phyloP scores from a whole-genome alignment of 2,113 vertebrate genomes.

The Orcinus orca region DNA sequence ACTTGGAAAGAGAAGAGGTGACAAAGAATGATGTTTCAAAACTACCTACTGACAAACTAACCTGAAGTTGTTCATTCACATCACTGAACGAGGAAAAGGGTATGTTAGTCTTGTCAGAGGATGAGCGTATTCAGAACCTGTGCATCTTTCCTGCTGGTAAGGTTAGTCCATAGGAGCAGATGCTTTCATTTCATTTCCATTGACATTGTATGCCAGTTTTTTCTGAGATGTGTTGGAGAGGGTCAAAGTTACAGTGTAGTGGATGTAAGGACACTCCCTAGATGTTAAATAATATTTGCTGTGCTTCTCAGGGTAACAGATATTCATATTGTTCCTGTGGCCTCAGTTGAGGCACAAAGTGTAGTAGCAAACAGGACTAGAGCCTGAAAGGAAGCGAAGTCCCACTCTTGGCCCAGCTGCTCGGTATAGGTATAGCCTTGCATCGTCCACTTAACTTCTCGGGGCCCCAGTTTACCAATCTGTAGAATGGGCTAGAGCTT shows the following conservation, averaged over 20 bases:
- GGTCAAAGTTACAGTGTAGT: neutral
- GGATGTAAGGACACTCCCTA: neutral
- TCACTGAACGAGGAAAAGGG: neutral
- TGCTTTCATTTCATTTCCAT: neutral
- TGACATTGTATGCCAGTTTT: neutral
- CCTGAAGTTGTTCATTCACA: neutral
- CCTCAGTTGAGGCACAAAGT: neutral
- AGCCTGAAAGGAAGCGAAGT: neutral
- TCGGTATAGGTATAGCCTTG: neutral
- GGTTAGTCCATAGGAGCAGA: neutral
- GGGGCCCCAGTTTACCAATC: neutral
- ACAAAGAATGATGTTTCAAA: conserved; percentile 12
- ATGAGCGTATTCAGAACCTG: neutral
- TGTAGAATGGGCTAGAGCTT: neutral
- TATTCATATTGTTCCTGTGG: neutral
- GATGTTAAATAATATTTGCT: neutral
- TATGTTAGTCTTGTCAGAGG: neutral
- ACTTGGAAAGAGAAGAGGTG: neutral
- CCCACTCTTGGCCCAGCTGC: neutral
- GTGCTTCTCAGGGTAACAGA: neutral
- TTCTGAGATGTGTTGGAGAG: neutral
- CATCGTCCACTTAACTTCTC: neutral
- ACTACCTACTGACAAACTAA: conserved; percentile 54
- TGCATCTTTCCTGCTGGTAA: neutral
- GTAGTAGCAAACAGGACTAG: neutral